Evolutionary conservation across 2,113 vertebrate genomes (phyloP), one percentile per base, ranked within the genome.

Genomic region (Chlamydotis undulata): DNA sequence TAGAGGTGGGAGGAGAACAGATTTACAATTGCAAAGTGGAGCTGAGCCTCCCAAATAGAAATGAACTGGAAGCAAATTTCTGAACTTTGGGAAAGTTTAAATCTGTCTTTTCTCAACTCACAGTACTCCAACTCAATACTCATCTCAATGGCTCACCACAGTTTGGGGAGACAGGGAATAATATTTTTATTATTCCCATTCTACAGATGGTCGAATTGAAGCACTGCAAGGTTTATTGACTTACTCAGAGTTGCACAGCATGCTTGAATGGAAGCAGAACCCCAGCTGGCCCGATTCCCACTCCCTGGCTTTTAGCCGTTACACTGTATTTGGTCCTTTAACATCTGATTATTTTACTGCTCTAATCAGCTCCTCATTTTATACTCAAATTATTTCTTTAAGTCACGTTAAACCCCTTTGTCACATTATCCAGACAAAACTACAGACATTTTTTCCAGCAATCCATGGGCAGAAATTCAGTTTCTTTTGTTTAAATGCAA

Each of bases 141-240:
- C 93, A 93, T 96, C 95, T 97, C 91, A 71, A 85, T n/a, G 92
- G 89, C 95, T 97, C 89, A 77, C 61, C 19, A 6, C 73, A 92
- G 90, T 94, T 69, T 82, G 53, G 86, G 95, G 91, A 97, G 92
- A 95, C 77, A 92, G 94, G 96, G 95, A 96, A 96, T 96, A 97
- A 95, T 94, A 95, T 97, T 95, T 95, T 96, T 96, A 94, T 94
- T 94, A 95, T 94, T 96, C 89, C 95, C 91, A 87, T 83, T 94
- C 91, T 94, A 79, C 92, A 94, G 96, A 89, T 95, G 96, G 96
- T 73, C 7, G 13, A 89, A 88, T 28, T 35, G 91, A 94, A 95
- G 95, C 91, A 76, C 89, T 91, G 94, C 87, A 92, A 96, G 93
- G 95, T 96, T 95, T 96, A 96, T 96, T 95, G 96, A 97, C 91